Base-by-base conservation (phyloP, 1,140 invertebrate species). In the Bicyclus anynana region DNA sequence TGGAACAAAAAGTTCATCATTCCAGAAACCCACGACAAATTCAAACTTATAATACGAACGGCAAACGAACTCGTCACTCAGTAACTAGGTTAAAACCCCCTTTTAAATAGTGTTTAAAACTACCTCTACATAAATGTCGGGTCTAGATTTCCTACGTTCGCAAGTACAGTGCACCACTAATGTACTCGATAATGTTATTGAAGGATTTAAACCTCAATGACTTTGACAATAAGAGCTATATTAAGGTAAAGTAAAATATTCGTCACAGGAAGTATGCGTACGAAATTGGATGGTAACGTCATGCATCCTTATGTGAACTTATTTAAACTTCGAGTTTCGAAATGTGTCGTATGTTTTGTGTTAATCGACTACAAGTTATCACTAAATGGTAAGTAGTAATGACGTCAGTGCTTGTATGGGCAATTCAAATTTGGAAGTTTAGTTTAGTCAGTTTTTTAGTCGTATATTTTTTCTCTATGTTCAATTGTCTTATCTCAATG, bases 71-170 rank as follows among this genome's bases (percentile, higher is more conserved):
- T 48, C 47, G 18, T 27, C 16, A 44, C 47, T 40, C 37, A 38
- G 27, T 48, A 53, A 50, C 20, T 38, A 50, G 51, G 52, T 60
- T 59, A 54, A 60, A 50, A 44, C 44, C 21, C 44, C 21, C 50
- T 57, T 52, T 52, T 13, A 57, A 57, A 57, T 49, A 42, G 48
- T 37, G 35, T 49, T 58, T 62, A 35, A 50, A 62, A 57, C 42
- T 53, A 53, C 14, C 26, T 40, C 37, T 12, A 47, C 37, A 53
- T 54, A 27, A 54, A 55, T 38, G 44, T 48, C 23, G 42, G 12
- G 21, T 21, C 9, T 29, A 20, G 10, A 33, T 50, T 50, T 49
- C 33, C 44, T 51, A 20, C 40, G 40, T 44, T 20, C 14, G 37
- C 37, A 40, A 13, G 20, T 20, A 44, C 2, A n/a, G 9, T 20